Percentiles rank a stretch among this genome's conserved stretches.
Evolutionary conservation across 2,797 vertebrate species (phyloP).

Genomic region (Tapirus indicus): DNA sequence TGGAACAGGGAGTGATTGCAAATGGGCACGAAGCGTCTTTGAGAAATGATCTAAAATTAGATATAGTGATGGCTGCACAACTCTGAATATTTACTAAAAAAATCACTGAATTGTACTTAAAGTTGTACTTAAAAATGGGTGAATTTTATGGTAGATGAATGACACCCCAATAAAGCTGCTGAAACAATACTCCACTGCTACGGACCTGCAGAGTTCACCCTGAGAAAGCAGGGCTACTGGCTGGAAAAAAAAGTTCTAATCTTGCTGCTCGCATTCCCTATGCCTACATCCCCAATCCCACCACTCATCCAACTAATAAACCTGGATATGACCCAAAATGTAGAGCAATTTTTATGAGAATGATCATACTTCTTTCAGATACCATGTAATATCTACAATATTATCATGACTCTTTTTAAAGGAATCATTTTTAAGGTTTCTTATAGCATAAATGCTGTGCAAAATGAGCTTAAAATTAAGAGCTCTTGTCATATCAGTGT

Average conservation of each 20-base stretch:
- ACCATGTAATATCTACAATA: not conserved
- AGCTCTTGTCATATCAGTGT: not conserved
- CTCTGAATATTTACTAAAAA: constrained; percentile 1
- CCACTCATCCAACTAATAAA: not conserved
- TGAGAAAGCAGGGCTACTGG: not conserved
- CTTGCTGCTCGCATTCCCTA: not conserved
- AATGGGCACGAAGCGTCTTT: not conserved
- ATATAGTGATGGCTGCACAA: not conserved
- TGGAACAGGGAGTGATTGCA: not conserved
- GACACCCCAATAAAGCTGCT: not conserved
- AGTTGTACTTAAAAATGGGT: not conserved
- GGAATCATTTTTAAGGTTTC: not conserved
- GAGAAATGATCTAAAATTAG: constrained; percentile 2
- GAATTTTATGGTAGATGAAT: not conserved
- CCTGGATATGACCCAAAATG: not conserved
- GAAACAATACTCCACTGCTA: not conserved
- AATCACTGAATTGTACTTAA: not conserved
- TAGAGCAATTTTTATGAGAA: not conserved
- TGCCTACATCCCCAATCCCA: too few species aligned
- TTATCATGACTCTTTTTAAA: not conserved
- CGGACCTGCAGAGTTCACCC: not conserved
- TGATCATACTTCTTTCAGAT: not conserved
- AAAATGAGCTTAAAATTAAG: constrained; percentile 16
- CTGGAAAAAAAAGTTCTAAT: not conserved
- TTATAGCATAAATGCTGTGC: not conserved